Evolutionary conservation across 1,140 invertebrate genomes (phyloP).

Genomic region (Drosophila arizonae): DNA sequence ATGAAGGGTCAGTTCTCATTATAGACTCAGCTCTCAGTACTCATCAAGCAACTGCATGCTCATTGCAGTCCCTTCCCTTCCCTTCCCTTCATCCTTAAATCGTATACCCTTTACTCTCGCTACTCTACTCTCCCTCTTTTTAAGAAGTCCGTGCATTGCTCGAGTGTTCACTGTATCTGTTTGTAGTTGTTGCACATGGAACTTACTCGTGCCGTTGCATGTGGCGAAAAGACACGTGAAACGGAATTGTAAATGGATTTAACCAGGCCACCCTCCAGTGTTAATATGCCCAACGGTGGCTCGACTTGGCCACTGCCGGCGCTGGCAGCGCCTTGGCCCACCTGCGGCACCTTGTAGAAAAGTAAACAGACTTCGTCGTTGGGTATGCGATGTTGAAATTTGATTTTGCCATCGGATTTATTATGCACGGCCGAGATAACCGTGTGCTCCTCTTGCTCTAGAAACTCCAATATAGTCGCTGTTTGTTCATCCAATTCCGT

Average conservation of each 20-base stretch:
- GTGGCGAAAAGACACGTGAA: conserved; percentile 81
- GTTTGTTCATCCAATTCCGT: conserved; percentile 74
- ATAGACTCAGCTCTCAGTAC: too few relatives aligned
- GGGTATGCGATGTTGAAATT: conserved; percentile 82
- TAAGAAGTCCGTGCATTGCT: not conserved
- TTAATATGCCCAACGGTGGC: conserved; percentile 79
- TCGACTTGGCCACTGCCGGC: conserved; percentile 28
- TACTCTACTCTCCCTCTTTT: too few relatives aligned
- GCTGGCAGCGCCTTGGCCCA: conserved; percentile 37
- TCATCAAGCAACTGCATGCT: too few relatives aligned
- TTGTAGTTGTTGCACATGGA: conserved; percentile 12
- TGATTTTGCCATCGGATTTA: conserved; percentile 78
- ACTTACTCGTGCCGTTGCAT: conserved; percentile 73
- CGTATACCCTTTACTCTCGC: too few relatives aligned
- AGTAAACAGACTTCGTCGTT: conserved; percentile 81
- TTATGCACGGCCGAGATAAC: conserved; percentile 78
- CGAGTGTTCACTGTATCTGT: not conserved
- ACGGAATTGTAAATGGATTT: conserved; percentile 83
- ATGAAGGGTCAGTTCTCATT: too few relatives aligned
- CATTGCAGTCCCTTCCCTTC: too few relatives aligned
- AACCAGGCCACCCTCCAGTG: conserved; percentile 82
- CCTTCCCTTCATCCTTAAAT: too few relatives aligned
- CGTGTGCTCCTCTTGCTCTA: conserved; percentile 82
- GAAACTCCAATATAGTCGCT: conserved; percentile 77
- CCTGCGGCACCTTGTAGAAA: conserved; percentile 82